phyloP scores from a whole-genome alignment of 2,888 invertebrate species.

The Acanthopleura granulata region DNA sequence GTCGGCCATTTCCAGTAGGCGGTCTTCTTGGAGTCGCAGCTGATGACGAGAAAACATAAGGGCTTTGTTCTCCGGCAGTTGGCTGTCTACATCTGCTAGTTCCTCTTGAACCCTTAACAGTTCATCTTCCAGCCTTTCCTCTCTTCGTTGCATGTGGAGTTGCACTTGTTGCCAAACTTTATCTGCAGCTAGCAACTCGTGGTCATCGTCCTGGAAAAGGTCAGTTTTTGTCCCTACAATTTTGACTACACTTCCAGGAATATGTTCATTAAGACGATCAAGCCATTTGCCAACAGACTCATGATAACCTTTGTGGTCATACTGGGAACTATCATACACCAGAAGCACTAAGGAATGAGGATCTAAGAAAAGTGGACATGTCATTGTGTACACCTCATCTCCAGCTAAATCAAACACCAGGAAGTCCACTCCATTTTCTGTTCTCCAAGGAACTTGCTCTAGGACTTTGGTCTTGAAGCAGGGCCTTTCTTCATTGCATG shows the following conservation, averaged over 20 bases:
- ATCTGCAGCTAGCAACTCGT: conserved; percentile 19
- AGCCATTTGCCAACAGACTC: conserved; percentile 60
- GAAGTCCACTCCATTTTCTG: conserved; percentile 63
- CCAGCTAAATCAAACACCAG: conserved; percentile 64
- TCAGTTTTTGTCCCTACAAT: conserved; percentile 65
- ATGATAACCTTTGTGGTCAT: conserved; percentile 46
- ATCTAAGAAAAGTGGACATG: conserved; percentile 59
- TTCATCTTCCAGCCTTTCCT: conserved; percentile 34
- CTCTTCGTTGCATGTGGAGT: conserved; percentile 24
- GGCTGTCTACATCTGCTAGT: neutral
- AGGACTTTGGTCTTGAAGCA: conserved; percentile 50
- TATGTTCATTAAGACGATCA: conserved; percentile 50
- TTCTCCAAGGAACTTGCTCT: conserved; percentile 56
- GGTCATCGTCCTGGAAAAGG: conserved; percentile 27
- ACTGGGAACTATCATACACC: conserved; percentile 57
- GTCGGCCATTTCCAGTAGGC: conserved; percentile 44
- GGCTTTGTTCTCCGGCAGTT: neutral
- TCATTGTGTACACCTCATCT: conserved; percentile 51
- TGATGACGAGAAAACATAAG: neutral
- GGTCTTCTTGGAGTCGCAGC: conserved; percentile 5
- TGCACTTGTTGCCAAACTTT: conserved; percentile 27
- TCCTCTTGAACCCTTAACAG: neutral
- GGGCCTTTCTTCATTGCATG: conserved; percentile 42
- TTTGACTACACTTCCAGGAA: conserved; percentile 63
- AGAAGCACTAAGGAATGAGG: conserved; percentile 56